Conservation (phyloP, 2,113 vertebrate species). For the Anolis sagrei region DNA sequence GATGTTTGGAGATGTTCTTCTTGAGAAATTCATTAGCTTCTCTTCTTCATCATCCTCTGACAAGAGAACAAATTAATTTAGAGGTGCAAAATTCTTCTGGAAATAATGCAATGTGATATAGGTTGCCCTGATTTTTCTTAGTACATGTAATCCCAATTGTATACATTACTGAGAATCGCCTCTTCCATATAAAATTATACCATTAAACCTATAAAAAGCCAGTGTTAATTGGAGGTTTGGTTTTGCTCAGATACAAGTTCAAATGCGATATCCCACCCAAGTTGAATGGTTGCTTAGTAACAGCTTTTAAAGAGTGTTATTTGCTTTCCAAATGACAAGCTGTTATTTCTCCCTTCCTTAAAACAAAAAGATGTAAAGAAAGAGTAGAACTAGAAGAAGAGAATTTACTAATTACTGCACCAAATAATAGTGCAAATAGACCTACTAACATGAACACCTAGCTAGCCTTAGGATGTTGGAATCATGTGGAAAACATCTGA, state of each 20-base stretch:
- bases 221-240: conserved; percentile 53
- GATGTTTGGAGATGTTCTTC: neutral
- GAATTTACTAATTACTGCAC: conserved; percentile 39
- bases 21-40: neutral
- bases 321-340: conserved; percentile 74
- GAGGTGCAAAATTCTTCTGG: neutral
- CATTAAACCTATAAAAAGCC: conserved; percentile 7
- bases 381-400: conserved; percentile 5
- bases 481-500: conserved; percentile 35
- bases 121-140: neutral
- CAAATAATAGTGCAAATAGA: conserved; percentile 44
- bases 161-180: neutral
- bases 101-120: neutral
- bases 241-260: conserved; percentile 63
- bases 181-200: conserved; percentile 32
- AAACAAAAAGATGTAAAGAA: conserved; percentile 74
- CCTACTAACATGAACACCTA: conserved; percentile 19
- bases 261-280: conserved; percentile 73
- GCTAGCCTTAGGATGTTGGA: conserved; percentile 43
- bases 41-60: conserved; percentile 25
- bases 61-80: conserved; percentile 36
- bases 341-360: conserved; percentile 73
- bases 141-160: neutral
- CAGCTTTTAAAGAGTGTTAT: conserved; percentile 77
- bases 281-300: conserved; percentile 81